phyloP scores from a whole-genome alignment of 1,140 invertebrate genomes.

The Sinonovacula constricta region DNA sequence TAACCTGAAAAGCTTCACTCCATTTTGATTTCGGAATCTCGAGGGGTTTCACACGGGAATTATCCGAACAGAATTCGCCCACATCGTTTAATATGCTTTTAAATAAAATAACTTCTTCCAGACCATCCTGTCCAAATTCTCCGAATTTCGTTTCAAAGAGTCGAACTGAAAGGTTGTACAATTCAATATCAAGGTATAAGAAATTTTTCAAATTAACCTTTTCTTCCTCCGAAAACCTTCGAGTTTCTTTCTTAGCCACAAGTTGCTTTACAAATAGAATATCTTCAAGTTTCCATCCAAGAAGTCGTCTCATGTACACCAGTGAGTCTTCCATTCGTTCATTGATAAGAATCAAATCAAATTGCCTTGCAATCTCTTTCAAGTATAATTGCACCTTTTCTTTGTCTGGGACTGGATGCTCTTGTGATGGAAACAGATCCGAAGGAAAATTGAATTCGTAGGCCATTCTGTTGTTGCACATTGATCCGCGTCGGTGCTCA shows the following conservation, averaged over 20 bases:
- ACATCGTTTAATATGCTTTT: slow-evolving; percentile 22
- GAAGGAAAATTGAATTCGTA: slow-evolving; percentile 58
- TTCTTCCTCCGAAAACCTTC: neutral
- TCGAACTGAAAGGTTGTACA: slow-evolving; percentile 48
- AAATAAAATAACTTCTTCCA: slow-evolving; percentile 47
- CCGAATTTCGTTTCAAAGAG: slow-evolving; percentile 38
- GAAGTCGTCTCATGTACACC: slow-evolving; percentile 77
- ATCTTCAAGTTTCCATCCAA: slow-evolving; percentile 79
- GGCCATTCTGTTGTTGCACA: slow-evolving; percentile 61
- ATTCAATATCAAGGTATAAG: slow-evolving; percentile 48
- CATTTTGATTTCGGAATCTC: slow-evolving; percentile 7
- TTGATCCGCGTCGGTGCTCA: slow-evolving; percentile 52
- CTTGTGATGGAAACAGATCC: slow-evolving; percentile 21
- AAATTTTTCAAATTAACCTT: slow-evolving; percentile 19
- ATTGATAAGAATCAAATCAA: slow-evolving; percentile 80
- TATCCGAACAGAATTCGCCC: slow-evolving; percentile 39
- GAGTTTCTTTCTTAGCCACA: slow-evolving; percentile 4
- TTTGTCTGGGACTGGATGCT: slow-evolving; percentile 24
- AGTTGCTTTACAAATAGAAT: slow-evolving; percentile 67
- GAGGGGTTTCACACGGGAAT: no score
- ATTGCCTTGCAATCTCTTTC: slow-evolving; percentile 54
- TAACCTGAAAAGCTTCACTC: slow-evolving; percentile 26
- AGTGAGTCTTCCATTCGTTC: slow-evolving; percentile 81
- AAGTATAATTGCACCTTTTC: slow-evolving; percentile 36
- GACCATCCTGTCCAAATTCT: slow-evolving; percentile 40